phyloP scores from a whole-genome alignment of 1,140 invertebrate genomes.

The Tenebrio molitor region DNA sequence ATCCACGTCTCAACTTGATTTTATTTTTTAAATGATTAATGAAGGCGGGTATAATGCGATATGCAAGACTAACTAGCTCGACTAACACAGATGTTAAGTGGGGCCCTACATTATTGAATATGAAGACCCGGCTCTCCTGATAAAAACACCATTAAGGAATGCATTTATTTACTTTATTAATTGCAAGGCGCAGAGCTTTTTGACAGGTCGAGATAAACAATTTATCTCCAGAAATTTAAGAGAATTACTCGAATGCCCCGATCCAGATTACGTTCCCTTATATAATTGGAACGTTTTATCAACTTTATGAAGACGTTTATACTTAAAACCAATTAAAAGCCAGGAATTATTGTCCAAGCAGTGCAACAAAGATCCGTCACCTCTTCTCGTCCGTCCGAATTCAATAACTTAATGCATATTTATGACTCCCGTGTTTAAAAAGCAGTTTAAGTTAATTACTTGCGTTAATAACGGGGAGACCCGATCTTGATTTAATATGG shows the following conservation, averaged over 20 bases:
- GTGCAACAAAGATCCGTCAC: slow-evolving; percentile 19
- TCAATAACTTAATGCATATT: slow-evolving; percentile 42
- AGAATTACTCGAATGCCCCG: slow-evolving; percentile 24
- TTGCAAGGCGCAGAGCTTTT: slow-evolving; percentile 43
- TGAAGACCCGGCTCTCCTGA: slow-evolving; percentile 48
- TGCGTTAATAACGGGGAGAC: slow-evolving; percentile 44
- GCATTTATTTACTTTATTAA: slow-evolving; percentile 57
- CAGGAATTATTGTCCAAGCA: background rate
- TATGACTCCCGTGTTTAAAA: slow-evolving; percentile 43
- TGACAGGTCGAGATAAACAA: slow-evolving; percentile 49
- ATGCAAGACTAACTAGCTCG: slow-evolving; percentile 42
- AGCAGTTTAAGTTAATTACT: slow-evolving; percentile 46
- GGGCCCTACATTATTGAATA: slow-evolving; percentile 53
- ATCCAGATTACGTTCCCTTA: slow-evolving; percentile 8
- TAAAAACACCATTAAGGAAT: slow-evolving; percentile 56
- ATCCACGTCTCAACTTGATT: slow-evolving; percentile 20
- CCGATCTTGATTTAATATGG: slow-evolving; percentile 46
- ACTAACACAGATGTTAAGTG: slow-evolving; percentile 55
- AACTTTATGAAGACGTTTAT: slow-evolving; percentile 38
- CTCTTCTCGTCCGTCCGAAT: background rate
- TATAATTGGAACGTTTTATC: slow-evolving; percentile 38
- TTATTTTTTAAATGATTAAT: slow-evolving; percentile 47
- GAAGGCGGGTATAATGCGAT: slow-evolving; percentile 20
- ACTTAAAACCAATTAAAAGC: slow-evolving; percentile 37
- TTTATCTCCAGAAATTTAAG: slow-evolving; percentile 44